Evolutionary conservation across 2,888 invertebrate species (phyloP).

Genomic region (Torymus auratus): DNA sequence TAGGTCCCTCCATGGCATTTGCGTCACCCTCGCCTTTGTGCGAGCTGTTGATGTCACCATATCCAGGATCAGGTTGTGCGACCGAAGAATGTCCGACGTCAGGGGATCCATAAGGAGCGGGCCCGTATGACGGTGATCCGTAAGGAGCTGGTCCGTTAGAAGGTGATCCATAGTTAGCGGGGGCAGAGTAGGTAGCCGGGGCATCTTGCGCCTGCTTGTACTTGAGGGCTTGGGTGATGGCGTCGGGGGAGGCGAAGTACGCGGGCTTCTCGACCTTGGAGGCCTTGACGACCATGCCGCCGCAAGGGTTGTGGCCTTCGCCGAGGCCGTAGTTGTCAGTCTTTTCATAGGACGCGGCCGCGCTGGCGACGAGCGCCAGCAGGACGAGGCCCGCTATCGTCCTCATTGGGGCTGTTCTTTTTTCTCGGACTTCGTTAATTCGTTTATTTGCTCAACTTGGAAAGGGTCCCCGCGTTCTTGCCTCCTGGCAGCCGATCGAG

Average conservation of each 20-base stretch:
- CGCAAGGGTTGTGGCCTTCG: slow-evolving; percentile 56
- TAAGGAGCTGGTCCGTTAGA: background rate
- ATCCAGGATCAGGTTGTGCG: too few relatives aligned
- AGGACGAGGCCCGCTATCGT: slow-evolving; percentile 19
- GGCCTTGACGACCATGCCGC: slow-evolving; percentile 74
- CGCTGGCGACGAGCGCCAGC: background rate
- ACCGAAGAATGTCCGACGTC: too few relatives aligned
- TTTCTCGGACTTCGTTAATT: background rate
- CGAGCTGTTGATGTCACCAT: too few relatives aligned
- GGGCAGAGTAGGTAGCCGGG: background rate
- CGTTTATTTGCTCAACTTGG: background rate
- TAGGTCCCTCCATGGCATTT: too few relatives aligned
- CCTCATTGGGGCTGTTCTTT: slow-evolving; percentile 24
- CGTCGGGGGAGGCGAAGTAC: slow-evolving; percentile 54
- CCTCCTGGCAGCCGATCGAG: too few relatives aligned
- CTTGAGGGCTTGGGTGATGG: background rate
- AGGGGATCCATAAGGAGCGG: too few relatives aligned
- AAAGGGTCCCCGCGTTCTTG: background rate
- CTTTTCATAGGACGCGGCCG: background rate
- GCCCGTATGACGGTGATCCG: background rate
- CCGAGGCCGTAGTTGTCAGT: slow-evolving; percentile 33
- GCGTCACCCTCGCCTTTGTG: too few relatives aligned
- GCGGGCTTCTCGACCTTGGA: slow-evolving; percentile 68
- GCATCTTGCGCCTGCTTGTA: slow-evolving; percentile 25
- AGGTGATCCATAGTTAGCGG: background rate